Percentiles rank a stretch among this genome's conserved stretches.
These are phyloP conservation scores for Scelioninae gen. 1 DNA, from an alignment of 2,888 invertebrate species.

Conservation along the genomic window DNA sequence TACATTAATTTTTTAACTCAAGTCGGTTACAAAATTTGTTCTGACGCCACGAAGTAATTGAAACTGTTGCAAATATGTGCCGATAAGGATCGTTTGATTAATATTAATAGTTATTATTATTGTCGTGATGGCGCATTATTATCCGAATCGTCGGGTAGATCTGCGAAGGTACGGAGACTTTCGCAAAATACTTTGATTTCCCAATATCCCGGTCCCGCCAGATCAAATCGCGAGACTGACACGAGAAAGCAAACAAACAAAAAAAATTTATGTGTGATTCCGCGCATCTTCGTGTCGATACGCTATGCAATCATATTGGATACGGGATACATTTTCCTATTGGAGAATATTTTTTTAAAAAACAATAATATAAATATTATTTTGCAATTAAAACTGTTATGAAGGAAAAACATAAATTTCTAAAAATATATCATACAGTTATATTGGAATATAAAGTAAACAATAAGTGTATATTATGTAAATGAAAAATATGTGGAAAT, in stretches of 20 bases:
- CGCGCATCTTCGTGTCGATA: constrained; percentile 34
- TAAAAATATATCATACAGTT: too few relatives aligned
- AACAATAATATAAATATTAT: too few relatives aligned
- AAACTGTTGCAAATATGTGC: constrained; percentile 22
- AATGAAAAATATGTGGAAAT: too few relatives aligned
- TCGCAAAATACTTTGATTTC: constrained; percentile 62
- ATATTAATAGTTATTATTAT: constrained; percentile 50
- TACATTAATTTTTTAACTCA: too few relatives aligned
- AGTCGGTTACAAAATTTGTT: constrained; percentile 23
- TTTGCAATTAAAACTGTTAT: too few relatives aligned
- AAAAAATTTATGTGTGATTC: constrained; percentile 45
- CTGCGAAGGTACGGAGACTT: constrained; percentile 27
- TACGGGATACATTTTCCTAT: too few relatives aligned
- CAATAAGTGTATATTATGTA: too few relatives aligned
- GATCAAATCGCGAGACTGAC: constrained; percentile 46
- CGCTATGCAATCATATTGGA: too few relatives aligned
- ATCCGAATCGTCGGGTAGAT: constrained; percentile 40
- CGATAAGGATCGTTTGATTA: constrained; percentile 44
- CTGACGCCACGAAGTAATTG: constrained; percentile 27
- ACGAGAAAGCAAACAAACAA: constrained; percentile 52
- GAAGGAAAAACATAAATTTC: too few relatives aligned
- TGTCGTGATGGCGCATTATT: constrained; percentile 52
- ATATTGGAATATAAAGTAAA: too few relatives aligned
- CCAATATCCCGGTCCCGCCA: constrained; percentile 65
- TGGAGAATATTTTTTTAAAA: too few relatives aligned